Percentiles rank a stretch among this genome's conserved stretches.
Conservation (phyloP, 2,797 vertebrate species). For the Aulostomus chinensis region DNA sequence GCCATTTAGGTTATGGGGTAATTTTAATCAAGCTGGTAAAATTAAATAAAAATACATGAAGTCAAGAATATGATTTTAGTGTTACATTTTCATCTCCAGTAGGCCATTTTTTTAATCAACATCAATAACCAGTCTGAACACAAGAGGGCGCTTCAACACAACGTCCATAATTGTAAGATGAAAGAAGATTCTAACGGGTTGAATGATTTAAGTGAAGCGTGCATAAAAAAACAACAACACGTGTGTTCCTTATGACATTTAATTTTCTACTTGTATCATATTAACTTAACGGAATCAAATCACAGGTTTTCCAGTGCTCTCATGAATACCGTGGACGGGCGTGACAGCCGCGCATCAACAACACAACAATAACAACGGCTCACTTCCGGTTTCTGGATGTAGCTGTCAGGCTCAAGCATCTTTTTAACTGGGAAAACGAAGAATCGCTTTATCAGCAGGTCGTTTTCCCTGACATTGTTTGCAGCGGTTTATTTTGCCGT, state of each 20-base stretch:
- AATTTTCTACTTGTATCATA: too few species aligned
- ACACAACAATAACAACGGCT: conserved; percentile 27
- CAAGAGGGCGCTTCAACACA: conserved; percentile 46
- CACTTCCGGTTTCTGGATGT: conserved; percentile 74
- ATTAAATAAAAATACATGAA: too few species aligned
- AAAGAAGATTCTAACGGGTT: not conserved
- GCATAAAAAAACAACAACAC: not conserved
- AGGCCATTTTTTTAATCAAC: not conserved
- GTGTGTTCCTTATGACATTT: too few species aligned
- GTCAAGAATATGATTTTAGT: too few species aligned
- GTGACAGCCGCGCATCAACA: conserved; percentile 37
- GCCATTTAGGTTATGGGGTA: too few species aligned
- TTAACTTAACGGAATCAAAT: too few species aligned
- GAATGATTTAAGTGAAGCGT: not conserved
- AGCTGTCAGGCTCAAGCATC: conserved; percentile 60
- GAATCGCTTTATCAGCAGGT: conserved; percentile 63
- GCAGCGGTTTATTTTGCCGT: not conserved
- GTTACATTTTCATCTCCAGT: too few species aligned
- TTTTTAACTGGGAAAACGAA: conserved; percentile 14
- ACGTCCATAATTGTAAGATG: not conserved
- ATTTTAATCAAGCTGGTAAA: too few species aligned
- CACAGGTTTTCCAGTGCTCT: not conserved
- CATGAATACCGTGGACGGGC: conserved; percentile 12
- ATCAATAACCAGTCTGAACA: conserved; percentile 2
- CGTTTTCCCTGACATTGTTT: not conserved